Evolutionary conservation across 2,113 vertebrate genomes (phyloP), one percentile per base, ranked within the genome.

Genomic region (Lutjanus erythropterus): DNA sequence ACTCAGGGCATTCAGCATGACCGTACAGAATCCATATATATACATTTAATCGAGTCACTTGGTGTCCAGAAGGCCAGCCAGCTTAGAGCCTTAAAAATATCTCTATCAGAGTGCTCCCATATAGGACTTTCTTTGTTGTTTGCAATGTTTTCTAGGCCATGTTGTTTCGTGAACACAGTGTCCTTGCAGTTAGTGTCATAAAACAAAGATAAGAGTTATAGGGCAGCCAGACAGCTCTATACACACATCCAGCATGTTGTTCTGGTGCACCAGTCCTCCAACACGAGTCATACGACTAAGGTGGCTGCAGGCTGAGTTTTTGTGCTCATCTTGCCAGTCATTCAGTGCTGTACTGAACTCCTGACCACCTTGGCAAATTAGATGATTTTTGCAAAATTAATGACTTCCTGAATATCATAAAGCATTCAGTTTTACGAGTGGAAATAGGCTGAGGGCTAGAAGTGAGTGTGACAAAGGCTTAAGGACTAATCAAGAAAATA

Each of bases 201-300:
- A 85, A 84, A 49, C 15, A 59, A 52, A 84, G 75, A 84, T 83
- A 88, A 80, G 39, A 59, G 7, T 65, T 18, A 66, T 12, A 46
- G 33, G 2, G 31, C 66, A 39, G 23, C 12, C 39, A 67, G 27
- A 61, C 46, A 33, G 47, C 31, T 5, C 60, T 37, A 67, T 37
- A 77, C 27, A 87, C 39, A 56, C 7, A 42, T 67, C 47, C 42
- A 49, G 42, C 3, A 0, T 27, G 46, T 74, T 59, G 27, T 25
- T 46, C 55, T 27, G 56, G 31, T 46, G 59, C 19, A 23, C 61
- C 71, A 56, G 74, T 52, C 47, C 9, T 23, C 2, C 47, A 78
- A 62, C 15, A 72, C 18, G 78, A 87, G 78, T 90, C 85, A 87
- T 78, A 71, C 3, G 55, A 87, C 75, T 19, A 1, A 46, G n/a